Evolutionary conservation across 64 coral and sea anemone genomes (phyloP).

Genomic region (Astreopora myriophthalma): DNA sequence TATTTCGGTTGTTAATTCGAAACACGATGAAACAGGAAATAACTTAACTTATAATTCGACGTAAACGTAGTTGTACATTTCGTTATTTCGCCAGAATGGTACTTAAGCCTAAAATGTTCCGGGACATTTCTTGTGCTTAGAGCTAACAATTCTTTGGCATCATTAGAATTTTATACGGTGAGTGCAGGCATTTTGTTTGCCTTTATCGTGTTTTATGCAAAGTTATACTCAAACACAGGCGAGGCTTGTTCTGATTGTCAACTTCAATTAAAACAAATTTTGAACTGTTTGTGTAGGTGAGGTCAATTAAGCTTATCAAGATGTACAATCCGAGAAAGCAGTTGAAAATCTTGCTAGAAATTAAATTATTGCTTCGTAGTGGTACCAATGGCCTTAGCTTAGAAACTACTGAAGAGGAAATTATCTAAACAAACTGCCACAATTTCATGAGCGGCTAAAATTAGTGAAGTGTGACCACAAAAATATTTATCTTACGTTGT

Average conservation of each 20-base stretch:
- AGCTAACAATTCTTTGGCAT: background rate
- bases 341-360: background rate
- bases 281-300: background rate
- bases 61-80: slow-evolving; percentile 15
- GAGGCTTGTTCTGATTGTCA: background rate
- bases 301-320: background rate
- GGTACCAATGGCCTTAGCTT: background rate
- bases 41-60: background rate
- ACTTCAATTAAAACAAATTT: background rate
- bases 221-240: background rate
- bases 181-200: background rate
- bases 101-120: background rate
- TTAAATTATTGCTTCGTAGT: background rate
- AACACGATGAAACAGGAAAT: background rate
- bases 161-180: background rate
- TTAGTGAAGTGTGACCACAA: background rate
- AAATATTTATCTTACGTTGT: background rate
- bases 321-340: background rate
- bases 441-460: background rate
- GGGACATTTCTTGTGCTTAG: background rate
- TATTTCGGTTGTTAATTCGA: slow-evolving; percentile 26
- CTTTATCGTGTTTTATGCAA: slow-evolving; percentile 18
- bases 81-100: background rate
- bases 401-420: background rate
- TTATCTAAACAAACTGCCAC: background rate